Conservation (phyloP, 2,888 invertebrate genomes). For the Dysmachus trigonus region DNA sequence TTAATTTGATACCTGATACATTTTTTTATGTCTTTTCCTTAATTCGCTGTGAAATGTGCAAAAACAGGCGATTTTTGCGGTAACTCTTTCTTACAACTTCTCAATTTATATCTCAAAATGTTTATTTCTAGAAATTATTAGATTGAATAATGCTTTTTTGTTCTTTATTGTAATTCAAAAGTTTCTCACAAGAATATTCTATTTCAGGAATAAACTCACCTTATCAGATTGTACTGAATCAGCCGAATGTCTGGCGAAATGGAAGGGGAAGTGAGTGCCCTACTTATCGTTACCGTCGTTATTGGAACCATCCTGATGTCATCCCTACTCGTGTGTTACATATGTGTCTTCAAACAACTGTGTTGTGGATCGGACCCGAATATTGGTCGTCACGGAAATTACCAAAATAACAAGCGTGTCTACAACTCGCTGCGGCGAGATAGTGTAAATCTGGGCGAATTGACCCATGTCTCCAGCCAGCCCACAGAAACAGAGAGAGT, state of each 20-base stretch:
- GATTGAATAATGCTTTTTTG: not conserved
- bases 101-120: not conserved
- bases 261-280: constrained; percentile 69
- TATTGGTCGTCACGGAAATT: constrained; percentile 50
- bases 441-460: constrained; percentile 70
- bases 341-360: constrained; percentile 72
- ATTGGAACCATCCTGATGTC: constrained; percentile 71
- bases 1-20: too few species aligned
- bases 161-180: not conserved
- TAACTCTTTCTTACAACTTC: too few species aligned
- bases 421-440: constrained; percentile 60
- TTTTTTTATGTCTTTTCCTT: too few species aligned
- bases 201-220: not conserved
- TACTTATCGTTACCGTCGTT: constrained; percentile 69
- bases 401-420: constrained; percentile 45
- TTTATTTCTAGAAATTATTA: not conserved
- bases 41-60: too few species aligned
- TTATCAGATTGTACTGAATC: not conserved
- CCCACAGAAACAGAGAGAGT: constrained; percentile 71
- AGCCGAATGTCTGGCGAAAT: constrained; percentile 56
- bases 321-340: constrained; percentile 73
- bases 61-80: too few species aligned
- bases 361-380: constrained; percentile 69
- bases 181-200: not conserved
- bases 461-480: constrained; percentile 70